Percentiles rank a stretch among this genome's conserved stretches.
Evolutionary conservation across 1,140 invertebrate species (phyloP).

Genomic region (Cyrtorhinus lividipennis): DNA sequence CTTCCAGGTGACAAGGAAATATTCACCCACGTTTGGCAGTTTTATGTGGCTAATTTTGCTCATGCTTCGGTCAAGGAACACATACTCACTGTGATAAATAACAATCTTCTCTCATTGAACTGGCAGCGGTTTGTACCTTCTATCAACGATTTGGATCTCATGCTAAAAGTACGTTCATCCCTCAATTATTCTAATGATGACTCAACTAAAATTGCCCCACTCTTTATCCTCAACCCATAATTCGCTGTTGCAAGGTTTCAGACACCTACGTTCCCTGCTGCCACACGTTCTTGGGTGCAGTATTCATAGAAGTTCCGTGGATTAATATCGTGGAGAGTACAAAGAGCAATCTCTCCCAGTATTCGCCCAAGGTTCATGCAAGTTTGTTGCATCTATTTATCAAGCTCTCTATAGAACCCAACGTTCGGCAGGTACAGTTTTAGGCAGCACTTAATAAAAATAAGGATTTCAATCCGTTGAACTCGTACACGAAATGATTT

Average conservation of each 20-base stretch:
- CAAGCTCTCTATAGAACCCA: conserved; percentile 54
- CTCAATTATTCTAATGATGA: neutral
- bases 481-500: no score
- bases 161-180: conserved; percentile 42
- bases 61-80: conserved; percentile 50
- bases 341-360: conserved; percentile 28
- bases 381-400: conserved; percentile 48
- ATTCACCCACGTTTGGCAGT: conserved; percentile 51
- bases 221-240: neutral
- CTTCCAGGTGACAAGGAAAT: conserved; percentile 30
- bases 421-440: conserved; percentile 41
- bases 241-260: conserved; percentile 14
- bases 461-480: no score
- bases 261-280: conserved; percentile 39
- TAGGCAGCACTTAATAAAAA: conserved; percentile 17
- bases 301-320: conserved; percentile 52
- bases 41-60: conserved; percentile 53
- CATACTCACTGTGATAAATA: conserved; percentile 49
- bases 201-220: no score
- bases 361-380: conserved; percentile 34
- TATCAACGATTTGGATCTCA: conserved; percentile 50
- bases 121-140: conserved; percentile 58
- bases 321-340: conserved; percentile 29
- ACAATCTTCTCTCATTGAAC: conserved; percentile 46
- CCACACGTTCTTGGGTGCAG: conserved; percentile 51